A percentile compares a stretch with the other conserved stretches of the same genome.
phyloP scores from a whole-genome alignment of 2,888 invertebrate genomes.

The Lycocerus yunnanus region DNA sequence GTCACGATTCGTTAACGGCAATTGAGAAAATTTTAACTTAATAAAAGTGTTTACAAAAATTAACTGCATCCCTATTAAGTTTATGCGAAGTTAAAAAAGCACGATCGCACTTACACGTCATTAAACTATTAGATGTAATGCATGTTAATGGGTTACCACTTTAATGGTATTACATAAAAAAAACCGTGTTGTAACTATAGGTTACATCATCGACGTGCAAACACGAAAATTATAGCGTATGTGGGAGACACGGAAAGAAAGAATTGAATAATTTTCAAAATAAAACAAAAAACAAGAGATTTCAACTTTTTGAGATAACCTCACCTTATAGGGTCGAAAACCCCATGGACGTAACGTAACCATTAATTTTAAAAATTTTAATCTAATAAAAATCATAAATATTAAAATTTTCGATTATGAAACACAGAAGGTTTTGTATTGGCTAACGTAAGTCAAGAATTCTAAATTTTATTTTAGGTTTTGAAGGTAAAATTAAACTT shows the following conservation, averaged over 20 bases:
- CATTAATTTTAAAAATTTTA: too few relatives aligned
- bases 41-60: slow-evolving; percentile 3
- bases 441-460: too few relatives aligned
- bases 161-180: not conserved
- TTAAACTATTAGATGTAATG: slow-evolving; percentile 15
- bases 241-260: not conserved
- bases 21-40: not conserved
- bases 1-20: not conserved
- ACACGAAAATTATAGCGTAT: not conserved
- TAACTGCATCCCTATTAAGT: slow-evolving; percentile 20
- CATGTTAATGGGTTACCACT: slow-evolving; percentile 11
- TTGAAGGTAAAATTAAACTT: too few relatives aligned
- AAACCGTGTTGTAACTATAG: not conserved
- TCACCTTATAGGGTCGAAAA: too few relatives aligned
- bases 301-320: too few relatives aligned
- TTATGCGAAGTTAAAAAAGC: slow-evolving; percentile 2
- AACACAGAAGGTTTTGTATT: too few relatives aligned
- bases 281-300: not conserved
- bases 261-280: not conserved
- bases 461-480: too few relatives aligned
- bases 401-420: too few relatives aligned
- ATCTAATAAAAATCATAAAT: too few relatives aligned
- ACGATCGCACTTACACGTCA: slow-evolving; percentile 11
- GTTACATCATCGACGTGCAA: not conserved
- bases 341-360: too few relatives aligned